These are phyloP conservation scores for Nyctibius bracteatus DNA, from an alignment of 2,113 vertebrate species.

Conservation along the genomic window DNA sequence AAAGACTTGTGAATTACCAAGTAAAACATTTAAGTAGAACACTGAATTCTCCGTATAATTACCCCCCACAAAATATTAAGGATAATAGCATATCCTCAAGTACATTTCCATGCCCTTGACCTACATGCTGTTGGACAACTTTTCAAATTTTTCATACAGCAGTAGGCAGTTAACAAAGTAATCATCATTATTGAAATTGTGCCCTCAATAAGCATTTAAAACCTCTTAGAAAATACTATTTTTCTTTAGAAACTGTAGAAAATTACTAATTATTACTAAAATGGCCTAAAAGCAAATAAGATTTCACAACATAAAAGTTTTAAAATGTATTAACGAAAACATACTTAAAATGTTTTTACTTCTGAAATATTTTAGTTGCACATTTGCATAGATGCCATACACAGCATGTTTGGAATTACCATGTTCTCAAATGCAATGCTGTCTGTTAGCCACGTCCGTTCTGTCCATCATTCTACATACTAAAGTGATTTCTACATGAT, in stretches of 20 bases:
- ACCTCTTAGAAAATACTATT: not conserved
- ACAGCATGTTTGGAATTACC: accelerated
- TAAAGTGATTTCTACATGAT: too few species aligned
- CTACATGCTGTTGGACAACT: not conserved
- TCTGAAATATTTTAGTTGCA: not conserved
- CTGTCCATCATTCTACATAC: not conserved
- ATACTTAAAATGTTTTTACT: not conserved
- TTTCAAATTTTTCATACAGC: not conserved
- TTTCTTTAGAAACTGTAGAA: not conserved
- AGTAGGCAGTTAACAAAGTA: not conserved
- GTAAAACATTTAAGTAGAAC: not conserved
- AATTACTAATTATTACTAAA: not conserved
- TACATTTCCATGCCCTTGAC: not conserved
- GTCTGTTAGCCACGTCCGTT: accelerated
- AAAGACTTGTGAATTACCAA: not conserved
- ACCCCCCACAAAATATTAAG: not conserved
- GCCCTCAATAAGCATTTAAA: not conserved
- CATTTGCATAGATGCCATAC: not conserved
- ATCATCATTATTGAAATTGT: not conserved
- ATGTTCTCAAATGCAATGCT: not conserved
- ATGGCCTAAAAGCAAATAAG: not conserved
- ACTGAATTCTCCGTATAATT: not conserved
- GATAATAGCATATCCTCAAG: not conserved
- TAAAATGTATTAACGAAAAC: not conserved
- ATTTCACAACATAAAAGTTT: not conserved